These are phyloP conservation scores for Orthosia gothica DNA, from an alignment of 2,888 invertebrate species.

Conservation along the genomic window DNA sequence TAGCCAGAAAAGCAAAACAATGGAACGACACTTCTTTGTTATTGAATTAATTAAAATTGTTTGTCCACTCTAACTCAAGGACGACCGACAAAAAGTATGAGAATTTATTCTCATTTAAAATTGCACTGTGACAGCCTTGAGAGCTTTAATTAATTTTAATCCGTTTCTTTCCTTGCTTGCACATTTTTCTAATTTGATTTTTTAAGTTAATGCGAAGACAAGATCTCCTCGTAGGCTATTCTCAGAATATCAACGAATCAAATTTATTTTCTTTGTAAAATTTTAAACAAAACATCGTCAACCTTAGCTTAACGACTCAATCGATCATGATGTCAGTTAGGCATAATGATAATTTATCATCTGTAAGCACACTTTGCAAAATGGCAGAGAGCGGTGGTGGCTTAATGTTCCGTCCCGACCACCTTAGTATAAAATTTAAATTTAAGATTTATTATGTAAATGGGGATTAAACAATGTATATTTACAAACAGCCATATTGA, in stretches of 20 bases:
- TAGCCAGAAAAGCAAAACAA: conserved; percentile 51
- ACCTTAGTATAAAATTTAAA: conserved; percentile 71
- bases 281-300: too few species aligned
- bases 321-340: conserved; percentile 78
- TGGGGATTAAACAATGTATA: conserved; percentile 48
- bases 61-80: conserved; percentile 51
- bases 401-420: conserved; percentile 69
- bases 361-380: conserved; percentile 76
- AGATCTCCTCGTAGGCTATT: too few species aligned
- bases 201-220: background rate
- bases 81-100: conserved; percentile 57
- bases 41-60: conserved; percentile 64
- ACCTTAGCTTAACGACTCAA: conserved; percentile 58
- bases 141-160: conserved; percentile 71
- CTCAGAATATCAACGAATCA: too few species aligned
- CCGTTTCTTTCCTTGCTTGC: conserved; percentile 58
- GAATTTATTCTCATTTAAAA: conserved; percentile 58
- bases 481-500: conserved; percentile 66
- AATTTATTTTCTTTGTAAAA: too few species aligned
- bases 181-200: conserved; percentile 16
- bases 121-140: conserved; percentile 62
- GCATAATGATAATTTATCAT: conserved; percentile 82
- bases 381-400: conserved; percentile 62
- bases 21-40: conserved; percentile 59
- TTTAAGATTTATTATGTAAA: conserved; percentile 64